phyloP scores from a whole-genome alignment of 2,888 invertebrate genomes.

The Tyria jacobaeae region DNA sequence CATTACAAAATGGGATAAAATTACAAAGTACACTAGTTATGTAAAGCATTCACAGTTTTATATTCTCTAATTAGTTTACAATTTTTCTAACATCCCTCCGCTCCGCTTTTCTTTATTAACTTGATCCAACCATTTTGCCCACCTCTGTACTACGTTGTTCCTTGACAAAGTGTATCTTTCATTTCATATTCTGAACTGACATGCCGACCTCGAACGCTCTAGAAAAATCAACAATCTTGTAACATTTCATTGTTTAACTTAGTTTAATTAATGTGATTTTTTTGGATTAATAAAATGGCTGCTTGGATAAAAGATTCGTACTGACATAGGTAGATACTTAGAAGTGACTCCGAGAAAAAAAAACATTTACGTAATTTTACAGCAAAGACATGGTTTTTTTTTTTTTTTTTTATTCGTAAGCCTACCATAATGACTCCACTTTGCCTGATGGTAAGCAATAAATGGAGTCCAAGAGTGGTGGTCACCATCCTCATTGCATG shows the following conservation, averaged over 20 bases:
- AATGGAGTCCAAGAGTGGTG: too few relatives aligned
- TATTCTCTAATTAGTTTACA: too few relatives aligned
- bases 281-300: slow-evolving; percentile 5
- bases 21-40: too few relatives aligned
- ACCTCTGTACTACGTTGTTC: slow-evolving; percentile 41
- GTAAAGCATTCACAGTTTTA: too few relatives aligned
- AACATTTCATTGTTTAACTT: slow-evolving; percentile 22
- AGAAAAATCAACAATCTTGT: slow-evolving; percentile 41
- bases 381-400: too few relatives aligned
- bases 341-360: neutral
- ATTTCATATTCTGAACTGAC: slow-evolving; percentile 53
- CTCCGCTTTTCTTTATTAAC: slow-evolving; percentile 8
- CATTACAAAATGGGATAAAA: too few relatives aligned
- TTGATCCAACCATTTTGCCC: slow-evolving; percentile 20
- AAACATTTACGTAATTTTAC: too few relatives aligned
- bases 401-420: too few relatives aligned
- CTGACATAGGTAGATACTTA: neutral
- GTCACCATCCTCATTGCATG: too few relatives aligned
- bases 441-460: too few relatives aligned
- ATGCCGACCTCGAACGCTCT: slow-evolving; percentile 18
- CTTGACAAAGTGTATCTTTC: slow-evolving; percentile 55
- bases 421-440: too few relatives aligned
- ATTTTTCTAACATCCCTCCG: neutral
- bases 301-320: neutral
- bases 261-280: slow-evolving; percentile 21